Conservation (phyloP, 1,140 invertebrate species). For the Gonioctena quinquepunctata region DNA sequence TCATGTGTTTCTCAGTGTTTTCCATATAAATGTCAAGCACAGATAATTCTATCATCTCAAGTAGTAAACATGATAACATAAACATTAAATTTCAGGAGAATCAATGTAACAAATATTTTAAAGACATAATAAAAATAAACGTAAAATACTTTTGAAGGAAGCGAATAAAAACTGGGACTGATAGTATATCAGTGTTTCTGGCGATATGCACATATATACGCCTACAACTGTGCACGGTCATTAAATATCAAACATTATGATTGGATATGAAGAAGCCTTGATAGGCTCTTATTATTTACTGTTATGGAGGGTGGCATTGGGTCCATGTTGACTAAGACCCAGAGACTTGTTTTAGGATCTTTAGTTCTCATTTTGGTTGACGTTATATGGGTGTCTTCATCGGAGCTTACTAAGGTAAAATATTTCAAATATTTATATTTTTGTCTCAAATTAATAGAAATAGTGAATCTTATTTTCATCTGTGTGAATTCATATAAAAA, state of each 20-base stretch:
- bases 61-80: too few relatives aligned
- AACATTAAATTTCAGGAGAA: too few relatives aligned
- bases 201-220: background rate
- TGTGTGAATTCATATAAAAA: too few relatives aligned
- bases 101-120: too few relatives aligned
- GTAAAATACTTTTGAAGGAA: too few relatives aligned
- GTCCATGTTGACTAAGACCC: conserved; percentile 68
- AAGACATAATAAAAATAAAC: too few relatives aligned
- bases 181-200: background rate
- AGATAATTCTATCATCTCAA: too few relatives aligned
- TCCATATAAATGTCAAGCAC: too few relatives aligned
- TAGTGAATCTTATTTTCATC: too few relatives aligned
- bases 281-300: background rate
- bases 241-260: background rate
- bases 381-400: conserved; percentile 85
- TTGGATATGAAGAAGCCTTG: background rate
- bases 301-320: conserved; percentile 30
- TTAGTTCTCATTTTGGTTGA: conserved; percentile 80
- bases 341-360: conserved; percentile 76
- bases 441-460: too few relatives aligned
- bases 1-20: too few relatives aligned
- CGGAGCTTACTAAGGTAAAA: conserved; percentile 81
- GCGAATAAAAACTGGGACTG: background rate
- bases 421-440: too few relatives aligned
- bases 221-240: background rate